Evolutionary conservation across 2,113 vertebrate species (phyloP), one percentile per base, ranked within the genome.

Genomic region (Choloepus hoffmanni): DNA sequence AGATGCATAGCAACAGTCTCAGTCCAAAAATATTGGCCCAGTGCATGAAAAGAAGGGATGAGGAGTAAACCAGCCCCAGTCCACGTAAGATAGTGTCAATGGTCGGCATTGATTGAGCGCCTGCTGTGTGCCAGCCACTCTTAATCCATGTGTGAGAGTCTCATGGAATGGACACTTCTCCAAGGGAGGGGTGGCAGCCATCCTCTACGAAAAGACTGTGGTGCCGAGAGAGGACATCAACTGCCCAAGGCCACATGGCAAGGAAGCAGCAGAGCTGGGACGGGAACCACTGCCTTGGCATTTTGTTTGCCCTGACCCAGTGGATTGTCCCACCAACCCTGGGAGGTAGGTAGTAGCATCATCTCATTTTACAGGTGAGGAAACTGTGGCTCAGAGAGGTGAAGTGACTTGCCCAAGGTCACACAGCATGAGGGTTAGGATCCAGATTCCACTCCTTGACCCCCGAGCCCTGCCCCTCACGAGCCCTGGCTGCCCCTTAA

Each of bases 1-100:
- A 87, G 53, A 14, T 9, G 9, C 43, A 88, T 23, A 36, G 55
- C 45, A 10, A 21, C 26, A 0, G 1, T 23, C 23, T 0, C 0
- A 0, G 84, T 48, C n/a, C n/a, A 2, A 21, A 63, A 60, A 28
- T 19, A n/a, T 0, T 14, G 60, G 50, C 30, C 55, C 43, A 23
- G 10, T 5, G 30, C 78, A n/a, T 7, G 18, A 73, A 40, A 8
- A 19, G 30, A 65, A 79, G 43, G 43, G 11, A 19, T 18, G 18
- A 2, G 15, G 67, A 76, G 28, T 24, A 18, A 43, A 24, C 12
- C 48, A n/a, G 28, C 15, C 65, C 13, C 23, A 3, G 78, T 23
- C 87, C 3, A 3, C 3, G 36, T 53, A 30, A 15, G 23, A 36
- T 26, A 24, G 23, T 8, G 28, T 3, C 21, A 1, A 1, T 3